Evolutionary conservation across 2,888 invertebrate species (phyloP).

Genomic region (Aphodius granarius): DNA sequence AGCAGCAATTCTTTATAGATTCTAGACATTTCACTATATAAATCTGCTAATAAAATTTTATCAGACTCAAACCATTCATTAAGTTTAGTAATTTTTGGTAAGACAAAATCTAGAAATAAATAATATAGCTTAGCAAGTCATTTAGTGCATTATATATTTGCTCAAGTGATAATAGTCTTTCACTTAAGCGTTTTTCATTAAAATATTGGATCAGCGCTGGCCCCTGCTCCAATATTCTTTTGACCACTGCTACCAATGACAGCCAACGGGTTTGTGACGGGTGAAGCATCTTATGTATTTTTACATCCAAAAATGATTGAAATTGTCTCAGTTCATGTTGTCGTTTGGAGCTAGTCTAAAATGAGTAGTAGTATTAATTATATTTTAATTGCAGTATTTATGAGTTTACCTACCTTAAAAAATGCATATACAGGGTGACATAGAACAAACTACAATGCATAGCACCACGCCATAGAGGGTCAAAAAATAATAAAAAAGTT

Average conservation of each 20-base stretch:
- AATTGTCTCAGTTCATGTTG: neutral
- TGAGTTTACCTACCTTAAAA: neutral
- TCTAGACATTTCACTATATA: neutral
- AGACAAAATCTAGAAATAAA: neutral
- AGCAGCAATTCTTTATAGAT: slow-evolving; percentile 1
- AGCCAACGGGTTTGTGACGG: slow-evolving; percentile 20
- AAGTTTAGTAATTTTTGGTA: neutral
- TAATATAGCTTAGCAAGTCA: neutral
- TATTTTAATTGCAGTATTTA: neutral
- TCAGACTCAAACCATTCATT: slow-evolving; percentile 6
- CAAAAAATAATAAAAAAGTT: no score
- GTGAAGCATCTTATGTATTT: neutral
- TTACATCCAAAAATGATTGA: neutral
- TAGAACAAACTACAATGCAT: no score
- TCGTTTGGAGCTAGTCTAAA: neutral
- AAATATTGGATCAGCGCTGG: no score
- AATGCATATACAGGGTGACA: no score
- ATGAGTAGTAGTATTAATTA: no score
- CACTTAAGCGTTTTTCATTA: no score
- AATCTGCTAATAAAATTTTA: slow-evolving; percentile 3
- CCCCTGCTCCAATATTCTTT: no score
- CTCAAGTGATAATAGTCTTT: no score
- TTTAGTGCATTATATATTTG: no score
- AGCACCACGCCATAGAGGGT: no score
- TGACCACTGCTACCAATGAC: neutral